Conservation (phyloP, 2,113 vertebrate genomes). For the Mastomys natalensis region DNA sequence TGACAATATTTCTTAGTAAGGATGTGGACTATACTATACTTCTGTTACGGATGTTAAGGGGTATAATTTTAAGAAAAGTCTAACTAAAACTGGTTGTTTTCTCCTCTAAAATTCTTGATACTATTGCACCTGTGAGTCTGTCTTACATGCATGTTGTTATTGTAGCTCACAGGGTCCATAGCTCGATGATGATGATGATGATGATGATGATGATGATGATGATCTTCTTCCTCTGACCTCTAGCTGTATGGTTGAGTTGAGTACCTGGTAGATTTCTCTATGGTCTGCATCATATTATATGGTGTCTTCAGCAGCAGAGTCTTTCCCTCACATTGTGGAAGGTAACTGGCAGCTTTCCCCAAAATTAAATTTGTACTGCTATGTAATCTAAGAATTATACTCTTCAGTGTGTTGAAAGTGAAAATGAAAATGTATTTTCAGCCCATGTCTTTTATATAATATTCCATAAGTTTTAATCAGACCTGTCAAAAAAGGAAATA, state of each 20-base stretch:
- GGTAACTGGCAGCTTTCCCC: neutral
- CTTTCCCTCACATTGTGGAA: neutral
- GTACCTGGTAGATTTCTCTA: neutral
- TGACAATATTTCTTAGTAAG: neutral
- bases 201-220: too few relatives aligned
- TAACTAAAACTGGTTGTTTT: neutral
- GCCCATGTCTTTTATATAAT: neutral
- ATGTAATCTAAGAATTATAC: neutral
- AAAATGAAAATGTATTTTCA: neutral
- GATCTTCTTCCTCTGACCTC: neutral
- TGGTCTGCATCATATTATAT: neutral
- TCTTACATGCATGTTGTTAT: neutral
- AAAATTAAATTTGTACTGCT: neutral
- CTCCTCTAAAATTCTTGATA: neutral
- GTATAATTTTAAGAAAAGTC: neutral
- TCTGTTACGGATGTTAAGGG: neutral
- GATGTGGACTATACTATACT: too few relatives aligned
- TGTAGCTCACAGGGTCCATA: neutral
- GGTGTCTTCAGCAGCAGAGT: neutral
- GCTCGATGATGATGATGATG: too few relatives aligned
- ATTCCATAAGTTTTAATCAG: neutral
- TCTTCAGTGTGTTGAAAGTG: neutral
- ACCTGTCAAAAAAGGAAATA: constrained; percentile 2
- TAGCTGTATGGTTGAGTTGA: neutral
- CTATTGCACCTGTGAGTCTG: too few relatives aligned